Percentiles rank a stretch among this genome's conserved stretches.
phyloP scores from a whole-genome alignment of 2,888 invertebrate genomes.

The Drosophila testacea region DNA sequence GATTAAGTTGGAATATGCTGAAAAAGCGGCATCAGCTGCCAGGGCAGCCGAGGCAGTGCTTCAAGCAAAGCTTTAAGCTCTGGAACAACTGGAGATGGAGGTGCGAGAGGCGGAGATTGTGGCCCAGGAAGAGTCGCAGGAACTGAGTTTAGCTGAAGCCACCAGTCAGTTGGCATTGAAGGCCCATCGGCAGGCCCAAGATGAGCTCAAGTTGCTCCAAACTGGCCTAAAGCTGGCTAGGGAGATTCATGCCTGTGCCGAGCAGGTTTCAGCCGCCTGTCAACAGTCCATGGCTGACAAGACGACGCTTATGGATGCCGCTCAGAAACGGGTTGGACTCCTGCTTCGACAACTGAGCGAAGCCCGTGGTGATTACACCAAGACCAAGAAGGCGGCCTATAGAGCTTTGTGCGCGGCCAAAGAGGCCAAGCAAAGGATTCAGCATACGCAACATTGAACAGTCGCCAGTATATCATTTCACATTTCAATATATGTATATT shows the following conservation, averaged over 20 bases:
- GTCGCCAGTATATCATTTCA: background rate
- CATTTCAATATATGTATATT: too few species aligned
- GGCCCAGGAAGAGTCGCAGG: conserved; percentile 87
- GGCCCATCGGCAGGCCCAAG: conserved; percentile 87
- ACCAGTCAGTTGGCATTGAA: conserved; percentile 87
- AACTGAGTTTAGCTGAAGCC: conserved; percentile 87
- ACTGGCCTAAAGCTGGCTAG: conserved; percentile 86
- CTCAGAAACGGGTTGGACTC: conserved; percentile 87
- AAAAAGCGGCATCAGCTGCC: conserved; percentile 89
- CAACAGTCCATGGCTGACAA: conserved; percentile 88
- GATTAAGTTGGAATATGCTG: conserved; percentile 89
- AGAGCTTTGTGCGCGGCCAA: conserved; percentile 89
- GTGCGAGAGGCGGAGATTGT: conserved; percentile 88
- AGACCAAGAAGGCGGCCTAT: conserved; percentile 89
- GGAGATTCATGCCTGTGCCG: conserved; percentile 87
- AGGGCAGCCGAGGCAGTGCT: conserved; percentile 90
- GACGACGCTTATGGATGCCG: conserved; percentile 88
- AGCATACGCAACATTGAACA: conserved; percentile 2
- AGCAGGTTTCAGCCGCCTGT: conserved; percentile 87
- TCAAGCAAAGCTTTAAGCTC: conserved; percentile 88
- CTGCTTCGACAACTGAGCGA: conserved; percentile 88
- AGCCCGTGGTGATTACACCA: conserved; percentile 88
- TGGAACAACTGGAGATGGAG: conserved; percentile 89
- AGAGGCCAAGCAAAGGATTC: conserved; percentile 87
- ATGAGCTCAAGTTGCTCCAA: conserved; percentile 85